Evolutionary conservation across 2,113 vertebrate species (phyloP), one percentile per base, ranked within the genome.

Genomic region (Felis catus): DNA sequence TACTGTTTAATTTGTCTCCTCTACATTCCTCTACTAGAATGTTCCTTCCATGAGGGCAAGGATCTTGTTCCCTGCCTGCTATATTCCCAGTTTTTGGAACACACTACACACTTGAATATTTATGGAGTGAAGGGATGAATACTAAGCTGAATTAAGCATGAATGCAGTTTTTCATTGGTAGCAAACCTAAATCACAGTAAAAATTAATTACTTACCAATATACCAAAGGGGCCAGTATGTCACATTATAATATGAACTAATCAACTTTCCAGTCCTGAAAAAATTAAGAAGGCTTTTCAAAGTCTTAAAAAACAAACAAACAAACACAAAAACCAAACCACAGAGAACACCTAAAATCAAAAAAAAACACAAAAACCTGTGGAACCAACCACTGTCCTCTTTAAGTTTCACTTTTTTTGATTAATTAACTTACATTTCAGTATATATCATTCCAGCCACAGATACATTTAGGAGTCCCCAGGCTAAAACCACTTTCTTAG

Each of bases 191-290:
- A 73, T 91, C 63, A 83, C 33, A 86, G 73, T 61, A 76, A 87
- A 97, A 84, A 71, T 25, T 21, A 94, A 73, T 0, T 0, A 99
- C 99, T 99, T 98, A 99, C 99, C 99, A 13, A 99, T 99, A 97
- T 99, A 99, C 99, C 99, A 99, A 68, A 99, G 99, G 0, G 99
- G 99, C 99, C 99, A 99, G 97, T 99, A 99, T 0, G 98, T 99
- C 98, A 99, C 99, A 98, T 99, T 99, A 96, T 99, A 99, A 93
- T 99, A 99, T 0, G 99, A 99, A 95, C 99, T 99, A 39, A 99
- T 98, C 94, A 99, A 97, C 87, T 99, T 99, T 70, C 99, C 99
- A 92, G 99, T 99, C 99, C 99, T 99, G 93, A 90, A 97, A 97
- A 90, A 74, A 91, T 86, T n/a, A 29, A 15, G 45, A 86, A 41